phyloP scores from a whole-genome alignment of 2,888 invertebrate genomes.

The Pocota personata region DNA sequence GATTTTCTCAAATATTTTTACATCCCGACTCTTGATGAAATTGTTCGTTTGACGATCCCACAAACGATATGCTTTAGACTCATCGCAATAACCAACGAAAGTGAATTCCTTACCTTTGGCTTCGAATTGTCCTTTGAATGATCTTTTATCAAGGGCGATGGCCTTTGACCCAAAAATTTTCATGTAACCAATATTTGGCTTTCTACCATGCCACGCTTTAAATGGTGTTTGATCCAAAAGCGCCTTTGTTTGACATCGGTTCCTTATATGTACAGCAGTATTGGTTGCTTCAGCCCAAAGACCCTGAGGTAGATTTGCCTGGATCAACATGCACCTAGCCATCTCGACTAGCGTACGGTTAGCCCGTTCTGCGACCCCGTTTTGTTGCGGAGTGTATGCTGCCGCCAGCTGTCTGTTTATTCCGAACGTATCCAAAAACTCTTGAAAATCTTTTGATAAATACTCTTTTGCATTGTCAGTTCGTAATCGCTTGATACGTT shows the following conservation, averaged over 20 bases:
- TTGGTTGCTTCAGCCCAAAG: slow-evolving; percentile 76
- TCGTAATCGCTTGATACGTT: slow-evolving; percentile 60
- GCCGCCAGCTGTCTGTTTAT: slow-evolving; percentile 73
- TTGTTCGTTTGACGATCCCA: slow-evolving; percentile 18
- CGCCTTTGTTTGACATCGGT: slow-evolving; percentile 19
- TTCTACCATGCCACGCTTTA: slow-evolving; percentile 41
- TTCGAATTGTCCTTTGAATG: slow-evolving; percentile 18
- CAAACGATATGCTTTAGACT: slow-evolving; percentile 33
- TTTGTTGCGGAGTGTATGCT: slow-evolving; percentile 72
- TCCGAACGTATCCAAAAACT: slow-evolving; percentile 68
- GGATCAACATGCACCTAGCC: slow-evolving; percentile 74
- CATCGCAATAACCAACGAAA: slow-evolving; percentile 26
- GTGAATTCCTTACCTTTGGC: slow-evolving; percentile 25
- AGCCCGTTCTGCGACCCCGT: slow-evolving; percentile 75
- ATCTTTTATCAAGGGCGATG: slow-evolving; percentile 15
- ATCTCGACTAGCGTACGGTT: slow-evolving; percentile 72
- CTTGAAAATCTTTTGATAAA: slow-evolving; percentile 47
- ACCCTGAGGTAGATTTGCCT: slow-evolving; percentile 63
- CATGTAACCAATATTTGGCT: slow-evolving; percentile 13
- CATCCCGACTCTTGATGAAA: slow-evolving; percentile 26
- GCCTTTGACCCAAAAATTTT: slow-evolving; percentile 40
- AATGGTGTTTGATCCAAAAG: slow-evolving; percentile 22
- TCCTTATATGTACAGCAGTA: slow-evolving; percentile 63
- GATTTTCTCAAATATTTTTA: slow-evolving; percentile 15
- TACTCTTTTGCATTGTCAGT: slow-evolving; percentile 76